A percentile compares a stretch with the other conserved stretches of the same genome.
phyloP scores from a whole-genome alignment of 1,140 invertebrate species.

The Arctopsyche grandis region DNA sequence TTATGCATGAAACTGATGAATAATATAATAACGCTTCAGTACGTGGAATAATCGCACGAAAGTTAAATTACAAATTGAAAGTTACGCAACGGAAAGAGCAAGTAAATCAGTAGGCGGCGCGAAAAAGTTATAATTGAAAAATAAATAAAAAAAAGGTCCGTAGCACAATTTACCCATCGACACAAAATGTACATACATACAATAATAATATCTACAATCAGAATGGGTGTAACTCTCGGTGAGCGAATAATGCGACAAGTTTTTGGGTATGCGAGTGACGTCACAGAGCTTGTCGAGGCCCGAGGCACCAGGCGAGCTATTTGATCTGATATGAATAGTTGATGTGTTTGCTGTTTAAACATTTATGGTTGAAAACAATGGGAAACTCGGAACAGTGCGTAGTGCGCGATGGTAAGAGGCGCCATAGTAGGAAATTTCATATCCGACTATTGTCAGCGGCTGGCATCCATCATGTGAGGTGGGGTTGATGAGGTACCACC shows the following conservation, averaged over 20 bases:
- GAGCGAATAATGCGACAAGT: background rate
- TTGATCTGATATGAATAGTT: conserved; percentile 40
- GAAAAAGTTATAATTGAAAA: too few species aligned
- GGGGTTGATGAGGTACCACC: background rate
- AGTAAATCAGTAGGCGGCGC: background rate
- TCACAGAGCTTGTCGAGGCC: background rate
- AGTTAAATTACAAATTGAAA: background rate
- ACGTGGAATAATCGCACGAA: conserved; percentile 21
- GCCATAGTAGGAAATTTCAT: conserved; percentile 32
- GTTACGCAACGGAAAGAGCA: background rate
- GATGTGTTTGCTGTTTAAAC: conserved; percentile 40
- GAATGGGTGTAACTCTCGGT: background rate
- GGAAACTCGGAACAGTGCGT: conserved; percentile 10
- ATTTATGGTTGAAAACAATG: conserved; percentile 38
- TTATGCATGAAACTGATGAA: conserved; percentile 19
- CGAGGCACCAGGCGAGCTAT: background rate
- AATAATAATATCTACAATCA: too few species aligned
- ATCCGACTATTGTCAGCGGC: conserved; percentile 37
- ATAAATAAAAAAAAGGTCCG: too few species aligned
- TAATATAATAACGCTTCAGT: conserved; percentile 23
- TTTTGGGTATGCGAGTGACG: background rate
- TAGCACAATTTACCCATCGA: too few species aligned
- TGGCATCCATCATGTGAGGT: conserved; percentile 34
- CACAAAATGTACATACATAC: too few species aligned
- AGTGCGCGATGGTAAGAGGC: background rate